phyloP scores from a whole-genome alignment of 2,888 invertebrate genomes.

The Drosophila robusta region DNA sequence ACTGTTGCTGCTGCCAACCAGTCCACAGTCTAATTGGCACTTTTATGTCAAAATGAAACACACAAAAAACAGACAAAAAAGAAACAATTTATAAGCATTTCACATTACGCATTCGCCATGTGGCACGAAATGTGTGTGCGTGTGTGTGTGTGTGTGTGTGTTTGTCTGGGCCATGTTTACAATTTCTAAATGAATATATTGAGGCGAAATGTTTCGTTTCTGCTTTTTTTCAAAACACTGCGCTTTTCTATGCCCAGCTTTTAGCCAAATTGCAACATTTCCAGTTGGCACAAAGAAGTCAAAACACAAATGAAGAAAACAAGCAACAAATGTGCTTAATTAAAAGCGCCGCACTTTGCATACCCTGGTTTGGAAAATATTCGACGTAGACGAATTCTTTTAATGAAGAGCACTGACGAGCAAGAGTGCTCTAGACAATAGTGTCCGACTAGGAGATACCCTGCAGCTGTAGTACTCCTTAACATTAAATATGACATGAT shows the following conservation, averaged over 20 bases:
- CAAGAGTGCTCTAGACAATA: too few relatives aligned
- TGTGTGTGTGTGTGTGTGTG: background rate
- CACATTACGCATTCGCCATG: constrained; percentile 74
- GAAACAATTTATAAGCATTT: constrained; percentile 49
- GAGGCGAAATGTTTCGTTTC: constrained; percentile 54
- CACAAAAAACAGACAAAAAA: constrained; percentile 15
- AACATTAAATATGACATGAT: too few relatives aligned
- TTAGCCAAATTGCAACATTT: constrained; percentile 73
- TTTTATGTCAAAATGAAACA: constrained; percentile 63
- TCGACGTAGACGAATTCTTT: too few relatives aligned
- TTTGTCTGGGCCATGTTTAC: constrained; percentile 68
- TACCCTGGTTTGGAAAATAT: constrained; percentile 12
- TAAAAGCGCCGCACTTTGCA: constrained; percentile 17
- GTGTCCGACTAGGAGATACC: too few relatives aligned
- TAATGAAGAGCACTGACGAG: too few relatives aligned
- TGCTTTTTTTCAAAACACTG: constrained; percentile 50
- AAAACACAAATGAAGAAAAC: constrained; percentile 22
- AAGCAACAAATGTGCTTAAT: constrained; percentile 17
- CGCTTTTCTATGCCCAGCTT: constrained; percentile 68
- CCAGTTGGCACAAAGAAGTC: constrained; percentile 44
- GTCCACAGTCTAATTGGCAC: constrained; percentile 67
- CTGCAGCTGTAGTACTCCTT: too few relatives aligned
- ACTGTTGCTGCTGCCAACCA: constrained; percentile 18
- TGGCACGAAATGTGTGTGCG: constrained; percentile 48
- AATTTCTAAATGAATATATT: constrained; percentile 63